Evolutionary conservation across 1,140 invertebrate species (phyloP), one percentile per base, ranked within the genome.

Genomic region (silkworm (Bombyx mori)): DNA sequence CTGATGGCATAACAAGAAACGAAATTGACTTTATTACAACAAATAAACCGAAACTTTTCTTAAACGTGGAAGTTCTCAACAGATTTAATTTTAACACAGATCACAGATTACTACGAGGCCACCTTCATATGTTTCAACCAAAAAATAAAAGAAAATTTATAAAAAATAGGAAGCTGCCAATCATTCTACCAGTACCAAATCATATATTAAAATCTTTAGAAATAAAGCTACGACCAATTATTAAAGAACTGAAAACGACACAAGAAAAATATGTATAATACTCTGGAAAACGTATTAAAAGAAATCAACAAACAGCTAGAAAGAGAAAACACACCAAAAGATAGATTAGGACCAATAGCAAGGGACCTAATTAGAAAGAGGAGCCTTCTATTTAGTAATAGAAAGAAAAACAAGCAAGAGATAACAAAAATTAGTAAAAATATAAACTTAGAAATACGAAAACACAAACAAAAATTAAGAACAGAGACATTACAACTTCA

Each of bases 11-110:
- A 43, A 65, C 42, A 56, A 68, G 52, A 62, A 75, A 75, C 10
- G 64, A 70, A 61, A 72, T 75, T 55, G 70, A 75, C 53, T 75
- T 51, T n/a, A 75, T 71, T 51, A 49, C 49, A 43, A 71, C 68
- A 49, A 74, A 74, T 42, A 74, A 68, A 66, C 64, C 66, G 53
- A 71, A 54, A 44, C 10, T 66, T 8, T 73, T 71, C 52, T 55
- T 46, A 50, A 73, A 71, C n/a, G 51, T 71, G 7, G 63, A 65
- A 42, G 47, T 67, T 56, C 4, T 70, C 6, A 73, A 73, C 42
- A 44, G 67, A 47, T 55, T 73, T 56, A 71, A 73, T 50, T 73
- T 56, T 22, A 63, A 60, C 48, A 68, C 63, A 6, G 68, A 68
- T 58, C 71, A 73, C 47, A 66, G 68, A 65, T 42, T 73, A 56